Base-by-base conservation (phyloP, 2,888 invertebrate genomes). In the Pemphredon lugubris region DNA sequence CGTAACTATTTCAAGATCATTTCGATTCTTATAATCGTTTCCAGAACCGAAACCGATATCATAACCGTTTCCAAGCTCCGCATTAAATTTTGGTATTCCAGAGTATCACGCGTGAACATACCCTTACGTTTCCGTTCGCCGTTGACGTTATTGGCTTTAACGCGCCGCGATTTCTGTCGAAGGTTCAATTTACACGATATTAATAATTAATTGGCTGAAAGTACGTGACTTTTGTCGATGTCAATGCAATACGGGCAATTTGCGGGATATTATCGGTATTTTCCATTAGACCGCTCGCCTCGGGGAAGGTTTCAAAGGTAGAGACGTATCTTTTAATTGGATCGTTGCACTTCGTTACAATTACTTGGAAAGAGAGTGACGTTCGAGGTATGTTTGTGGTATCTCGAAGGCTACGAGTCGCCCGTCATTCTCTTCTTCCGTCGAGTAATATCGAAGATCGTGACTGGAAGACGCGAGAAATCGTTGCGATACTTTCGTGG, bases 271-370 rank as follows among this genome's bases (percentile, higher is more conserved):
- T 55, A 67, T 67, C 50, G 67, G 37, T 50, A 21, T 55, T 55
- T n/a, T 34, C 61, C 21, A 55, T 67, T 55, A 50, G 63, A 40
- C 23, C 13, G n/a, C 16, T 42, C 51, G 14, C n/a, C 16, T 13
- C 16, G 7, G 23, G 13, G 13, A 16, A 16, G 34, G 16, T 32
- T 30, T 32, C n/a, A 18, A 37, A 34, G 34, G n/a, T 7, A 34
- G 34, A 34, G n/a, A 32, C 42, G 14, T 21, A 13, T 21, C n/a
- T 60, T 45, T 57, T 61, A 70, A 71, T 55, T 47, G 51, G 55
- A 45, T 61, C 51, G 51, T 68, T 32, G 9, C 40, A 13, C 16
- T 42, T 30, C 40, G 6, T 70, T 51, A 37, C 32, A 37, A 40
- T 37, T 14, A 30, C 7, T 14, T 34, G 45, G 7, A 68, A 45